phyloP scores from a whole-genome alignment of 2,113 vertebrate species.

The Lasiurus cinereus region DNA sequence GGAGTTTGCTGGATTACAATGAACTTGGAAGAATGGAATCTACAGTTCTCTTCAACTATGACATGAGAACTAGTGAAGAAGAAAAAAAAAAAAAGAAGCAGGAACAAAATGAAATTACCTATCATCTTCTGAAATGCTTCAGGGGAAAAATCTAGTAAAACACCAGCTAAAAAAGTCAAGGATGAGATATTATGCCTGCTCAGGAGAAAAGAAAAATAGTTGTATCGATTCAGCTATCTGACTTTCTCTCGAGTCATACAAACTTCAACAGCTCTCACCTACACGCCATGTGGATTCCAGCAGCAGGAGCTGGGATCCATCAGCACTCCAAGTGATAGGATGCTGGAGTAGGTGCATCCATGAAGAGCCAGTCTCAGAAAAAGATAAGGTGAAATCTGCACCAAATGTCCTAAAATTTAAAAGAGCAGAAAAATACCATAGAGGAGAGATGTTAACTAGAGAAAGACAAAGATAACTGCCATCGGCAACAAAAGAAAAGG shows the following conservation, averaged over 20 bases:
- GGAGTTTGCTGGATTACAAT: not conserved
- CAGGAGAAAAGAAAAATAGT: not conserved
- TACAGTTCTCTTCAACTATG: not conserved
- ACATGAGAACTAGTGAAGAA: not conserved
- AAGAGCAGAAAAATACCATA: not conserved
- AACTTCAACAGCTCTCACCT: not conserved
- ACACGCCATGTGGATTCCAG: not conserved
- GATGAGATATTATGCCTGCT: not conserved
- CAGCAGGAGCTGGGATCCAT: not conserved
- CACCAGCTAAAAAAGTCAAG: conserved; percentile 44
- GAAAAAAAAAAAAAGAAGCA: not conserved
- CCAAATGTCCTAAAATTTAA: not conserved
- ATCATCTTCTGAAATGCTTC: conserved; percentile 31
- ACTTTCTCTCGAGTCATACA: not conserved
- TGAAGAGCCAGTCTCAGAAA: not conserved
- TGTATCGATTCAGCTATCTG: not conserved
- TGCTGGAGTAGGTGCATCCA: not conserved
- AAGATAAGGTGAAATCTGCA: not conserved
- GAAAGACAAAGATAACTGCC: not conserved
- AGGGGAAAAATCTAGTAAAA: not conserved
- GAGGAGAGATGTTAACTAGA: not conserved
- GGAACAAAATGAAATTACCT: conserved; percentile 41
- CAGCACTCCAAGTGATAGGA: not conserved
- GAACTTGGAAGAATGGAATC: not conserved
- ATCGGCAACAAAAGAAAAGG: not conserved